phyloP scores from a whole-genome alignment of 2,113 vertebrate species.

The Marmota flaviventris region DNA sequence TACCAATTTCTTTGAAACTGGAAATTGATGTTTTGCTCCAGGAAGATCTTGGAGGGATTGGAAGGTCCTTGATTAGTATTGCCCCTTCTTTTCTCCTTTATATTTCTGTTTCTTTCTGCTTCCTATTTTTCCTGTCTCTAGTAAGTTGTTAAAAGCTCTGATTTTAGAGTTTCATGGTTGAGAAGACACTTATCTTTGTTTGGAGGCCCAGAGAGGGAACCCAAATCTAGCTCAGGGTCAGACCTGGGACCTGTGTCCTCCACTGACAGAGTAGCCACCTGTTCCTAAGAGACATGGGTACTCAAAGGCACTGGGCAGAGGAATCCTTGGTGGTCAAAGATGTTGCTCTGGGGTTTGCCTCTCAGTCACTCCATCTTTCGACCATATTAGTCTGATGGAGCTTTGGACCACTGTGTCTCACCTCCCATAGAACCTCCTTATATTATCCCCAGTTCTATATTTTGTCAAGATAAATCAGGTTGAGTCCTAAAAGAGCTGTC shows the following conservation, averaged over 20 bases:
- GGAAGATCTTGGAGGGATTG: neutral
- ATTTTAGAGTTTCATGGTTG: neutral
- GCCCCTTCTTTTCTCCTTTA: neutral
- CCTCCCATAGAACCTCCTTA: neutral
- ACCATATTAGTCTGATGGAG: neutral
- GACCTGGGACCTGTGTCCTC: neutral
- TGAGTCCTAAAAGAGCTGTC: neutral
- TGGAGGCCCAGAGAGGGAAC: neutral
- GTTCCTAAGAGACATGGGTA: neutral
- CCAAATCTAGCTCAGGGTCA: neutral
- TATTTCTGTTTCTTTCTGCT: neutral
- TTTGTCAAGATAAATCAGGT: conserved; percentile 35
- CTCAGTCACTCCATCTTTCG: neutral
- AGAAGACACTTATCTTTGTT: neutral
- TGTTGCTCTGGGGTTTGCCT: neutral
- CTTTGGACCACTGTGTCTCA: neutral
- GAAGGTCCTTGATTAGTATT: neutral
- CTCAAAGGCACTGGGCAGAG: neutral
- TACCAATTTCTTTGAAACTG: neutral
- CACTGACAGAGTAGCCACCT: neutral
- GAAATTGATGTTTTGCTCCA: neutral
- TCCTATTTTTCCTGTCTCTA: neutral
- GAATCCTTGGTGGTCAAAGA: neutral
- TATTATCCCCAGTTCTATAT: neutral
- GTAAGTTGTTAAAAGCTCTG: neutral